These are phyloP conservation scores for Cistogaster globosa DNA, from an alignment of 2,888 invertebrate genomes.

Conservation along the genomic window DNA sequence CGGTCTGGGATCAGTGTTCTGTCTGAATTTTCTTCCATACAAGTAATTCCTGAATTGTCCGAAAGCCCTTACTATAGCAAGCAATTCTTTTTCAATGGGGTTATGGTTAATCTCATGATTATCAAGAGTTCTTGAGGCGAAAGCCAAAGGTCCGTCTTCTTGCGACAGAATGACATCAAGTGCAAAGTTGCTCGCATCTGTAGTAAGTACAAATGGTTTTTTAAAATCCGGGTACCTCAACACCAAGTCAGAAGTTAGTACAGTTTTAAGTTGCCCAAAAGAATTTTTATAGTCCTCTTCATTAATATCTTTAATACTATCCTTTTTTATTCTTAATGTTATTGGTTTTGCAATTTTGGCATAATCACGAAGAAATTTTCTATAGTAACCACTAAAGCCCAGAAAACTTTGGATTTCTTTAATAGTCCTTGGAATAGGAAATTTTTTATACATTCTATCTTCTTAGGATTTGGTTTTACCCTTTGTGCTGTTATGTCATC, in stretches of 20 bases:
- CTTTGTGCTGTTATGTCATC: not conserved
- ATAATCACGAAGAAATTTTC: no score
- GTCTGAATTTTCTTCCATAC: constrained; percentile 5
- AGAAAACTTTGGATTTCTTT: constrained; percentile 69
- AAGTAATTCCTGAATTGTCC: constrained; percentile 1
- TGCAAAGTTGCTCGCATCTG: no score
- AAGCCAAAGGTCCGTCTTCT: not conserved
- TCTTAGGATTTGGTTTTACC: not conserved
- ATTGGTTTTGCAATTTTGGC: no score
- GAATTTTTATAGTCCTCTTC: no score
- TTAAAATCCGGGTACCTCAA: no score
- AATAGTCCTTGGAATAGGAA: no score
- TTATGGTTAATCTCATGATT: not conserved
- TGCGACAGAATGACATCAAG: not conserved
- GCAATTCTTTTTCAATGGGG: constrained; percentile 1
- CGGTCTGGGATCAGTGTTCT: no score
- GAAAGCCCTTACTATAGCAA: constrained; percentile 5
- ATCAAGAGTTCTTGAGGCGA: not conserved
- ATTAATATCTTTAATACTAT: not conserved
- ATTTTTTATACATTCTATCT: not conserved
- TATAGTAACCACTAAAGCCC: constrained; percentile 63
- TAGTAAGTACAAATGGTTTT: no score
- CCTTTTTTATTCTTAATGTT: no score
- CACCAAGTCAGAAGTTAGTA: not conserved
- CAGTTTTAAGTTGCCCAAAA: not conserved